A percentile compares a stretch with the other conserved stretches of the same genome.
Conservation (phyloP, 2,113 vertebrate species). For the Callipepla californica region DNA sequence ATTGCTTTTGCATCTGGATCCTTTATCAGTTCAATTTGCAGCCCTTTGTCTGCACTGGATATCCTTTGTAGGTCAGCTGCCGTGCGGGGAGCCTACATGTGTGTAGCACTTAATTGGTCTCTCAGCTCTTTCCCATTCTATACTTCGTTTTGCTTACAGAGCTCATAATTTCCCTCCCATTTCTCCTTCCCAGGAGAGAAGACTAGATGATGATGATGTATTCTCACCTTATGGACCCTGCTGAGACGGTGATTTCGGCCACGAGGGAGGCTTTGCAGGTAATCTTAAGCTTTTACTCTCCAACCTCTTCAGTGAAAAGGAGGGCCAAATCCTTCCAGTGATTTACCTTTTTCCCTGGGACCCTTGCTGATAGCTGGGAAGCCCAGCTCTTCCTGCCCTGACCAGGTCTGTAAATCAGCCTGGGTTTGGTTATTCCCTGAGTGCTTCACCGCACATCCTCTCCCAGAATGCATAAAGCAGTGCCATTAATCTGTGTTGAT, state of each 20-base stretch:
- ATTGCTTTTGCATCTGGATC: neutral
- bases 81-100: neutral
- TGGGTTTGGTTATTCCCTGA: neutral
- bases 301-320: neutral
- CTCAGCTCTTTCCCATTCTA: conserved; percentile 1
- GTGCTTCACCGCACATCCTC: neutral
- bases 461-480: neutral
- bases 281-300: neutral
- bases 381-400: neutral
- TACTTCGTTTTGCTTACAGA: conserved; percentile 34
- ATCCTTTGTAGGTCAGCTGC: conserved; percentile 53
- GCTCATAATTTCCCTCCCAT: conserved; percentile 1
- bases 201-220: neutral
- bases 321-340: neutral
- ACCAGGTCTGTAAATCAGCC: neutral
- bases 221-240: neutral
- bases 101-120: conserved; percentile 33
- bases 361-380: neutral
- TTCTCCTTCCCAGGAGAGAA: conserved; percentile 9
- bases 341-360: neutral
- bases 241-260: conserved; percentile 9
- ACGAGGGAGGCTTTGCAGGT: neutral
- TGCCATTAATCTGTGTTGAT: accelerated
- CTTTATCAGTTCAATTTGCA: neutral
- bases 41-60: neutral